Evolutionary conservation across 2,888 invertebrate species (phyloP), one percentile per base, ranked within the genome.

Genomic region (Mythimna lalbum): DNA sequence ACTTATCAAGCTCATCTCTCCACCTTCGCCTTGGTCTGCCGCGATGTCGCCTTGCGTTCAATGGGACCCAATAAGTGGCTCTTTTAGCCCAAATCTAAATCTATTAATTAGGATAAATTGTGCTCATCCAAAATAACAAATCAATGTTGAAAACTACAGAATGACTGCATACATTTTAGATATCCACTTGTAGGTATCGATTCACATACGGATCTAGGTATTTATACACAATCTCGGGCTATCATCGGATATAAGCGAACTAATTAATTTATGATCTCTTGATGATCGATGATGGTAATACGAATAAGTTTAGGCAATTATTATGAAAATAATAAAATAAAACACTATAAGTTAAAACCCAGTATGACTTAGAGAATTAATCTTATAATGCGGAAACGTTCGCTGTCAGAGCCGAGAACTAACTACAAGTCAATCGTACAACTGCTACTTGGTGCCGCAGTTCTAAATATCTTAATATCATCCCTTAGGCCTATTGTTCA

Each of bases 131-230:
- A 56, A 21, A 21, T 56, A 56, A 56, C 12, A 33, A 56, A n/a
- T 6, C 0, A 6, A 12, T 3, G 4, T 31, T n/a, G 9, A 55
- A 31, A 5, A 23, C 9, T n/a, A 63, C 17, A 43, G 2, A 23
- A 27, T 31, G 12, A 31, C 27, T 39, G 55, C 53, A 47, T n/a
- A 47, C 43, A 43, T 47, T 19, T 19, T 47, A 49, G 19, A 12
- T 33, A 33, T 19, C 43, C 50, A 19, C 12, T 63, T 36, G 4
- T 36, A 59, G 49, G 19, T 76, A 63, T 55, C 9, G 10, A 63
- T 75, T 53, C 21, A 21, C 36, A 59, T 49, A 69, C 76, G 67
- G 79, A 78, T 70, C 61, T 60, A 49, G 19, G 39, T 56, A 67
- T 66, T 60, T 21, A 36, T 27, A 57, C 23, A 36, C 36, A 63